These are phyloP conservation scores for Platygyra sinensis DNA, from an alignment of 64 coral and sea anemone genomes.

Conservation along the genomic window DNA sequence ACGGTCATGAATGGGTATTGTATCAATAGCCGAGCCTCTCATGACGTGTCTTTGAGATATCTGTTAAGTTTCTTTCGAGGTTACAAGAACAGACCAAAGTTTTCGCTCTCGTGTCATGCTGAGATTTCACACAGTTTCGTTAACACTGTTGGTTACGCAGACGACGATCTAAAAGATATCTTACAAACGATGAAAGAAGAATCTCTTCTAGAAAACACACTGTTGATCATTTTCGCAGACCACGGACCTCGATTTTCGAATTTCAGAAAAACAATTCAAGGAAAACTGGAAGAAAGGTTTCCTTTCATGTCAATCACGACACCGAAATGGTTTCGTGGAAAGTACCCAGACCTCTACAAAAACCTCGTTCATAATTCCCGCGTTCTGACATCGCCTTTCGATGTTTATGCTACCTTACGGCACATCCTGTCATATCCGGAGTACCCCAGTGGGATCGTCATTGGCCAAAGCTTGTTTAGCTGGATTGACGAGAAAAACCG, in stretches of 20 bases:
- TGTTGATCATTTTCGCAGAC: constrained; percentile 70
- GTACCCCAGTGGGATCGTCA: constrained; percentile 11
- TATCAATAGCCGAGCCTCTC: background rate
- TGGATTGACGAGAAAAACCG: constrained; percentile 37
- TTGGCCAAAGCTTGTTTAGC: constrained; percentile 63
- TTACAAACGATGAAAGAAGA: constrained; percentile 35
- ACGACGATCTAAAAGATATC: constrained; percentile 25
- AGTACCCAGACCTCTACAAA: constrained; percentile 39
- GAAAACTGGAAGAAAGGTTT: constrained; percentile 71
- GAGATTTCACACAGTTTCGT: constrained; percentile 22
- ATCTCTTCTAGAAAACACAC: constrained; percentile 17
- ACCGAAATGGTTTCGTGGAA: constrained; percentile 50
- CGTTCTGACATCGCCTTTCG: constrained; percentile 63
- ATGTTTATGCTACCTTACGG: constrained; percentile 69
- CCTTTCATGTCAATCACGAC: constrained; percentile 72
- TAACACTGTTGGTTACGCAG: constrained; percentile 42
- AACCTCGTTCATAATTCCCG: constrained; percentile 43
- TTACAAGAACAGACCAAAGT: constrained; percentile 31
- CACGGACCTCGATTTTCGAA: constrained; percentile 46
- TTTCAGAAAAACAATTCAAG: constrained; percentile 55
- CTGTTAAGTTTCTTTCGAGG: background rate
- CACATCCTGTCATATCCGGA: constrained; percentile 63
- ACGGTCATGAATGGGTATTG: background rate
- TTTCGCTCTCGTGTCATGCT: constrained; percentile 21
- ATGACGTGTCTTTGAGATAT: constrained; percentile 17